Conservation (phyloP, 2,888 invertebrate genomes). For the Harpalus rufipes region DNA sequence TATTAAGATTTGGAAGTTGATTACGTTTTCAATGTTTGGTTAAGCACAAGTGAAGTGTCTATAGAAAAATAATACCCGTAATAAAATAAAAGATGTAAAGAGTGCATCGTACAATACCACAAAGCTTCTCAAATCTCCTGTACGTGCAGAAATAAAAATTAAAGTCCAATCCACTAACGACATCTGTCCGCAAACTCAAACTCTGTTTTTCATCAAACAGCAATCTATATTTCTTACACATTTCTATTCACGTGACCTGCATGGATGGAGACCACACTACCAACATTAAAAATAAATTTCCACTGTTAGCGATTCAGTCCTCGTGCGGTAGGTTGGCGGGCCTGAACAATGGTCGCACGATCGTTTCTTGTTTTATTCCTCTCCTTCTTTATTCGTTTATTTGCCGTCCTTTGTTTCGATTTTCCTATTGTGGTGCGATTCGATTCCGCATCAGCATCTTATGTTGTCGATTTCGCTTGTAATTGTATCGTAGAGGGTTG, state of each 20-base stretch:
- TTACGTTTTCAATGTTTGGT: neutral
- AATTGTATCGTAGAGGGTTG: slow-evolving; percentile 33
- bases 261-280: neutral
- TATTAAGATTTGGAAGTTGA: neutral
- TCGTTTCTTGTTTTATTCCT: slow-evolving; percentile 52
- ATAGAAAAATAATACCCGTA: slow-evolving; percentile 11
- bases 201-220: slow-evolving; percentile 51
- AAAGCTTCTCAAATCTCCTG: slow-evolving; percentile 25
- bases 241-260: slow-evolving; percentile 52
- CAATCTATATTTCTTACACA: slow-evolving; percentile 57
- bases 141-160: slow-evolving; percentile 56
- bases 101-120: slow-evolving; percentile 4
- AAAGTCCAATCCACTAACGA: slow-evolving; percentile 49
- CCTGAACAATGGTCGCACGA: slow-evolving; percentile 54
- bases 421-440: slow-evolving; percentile 50
- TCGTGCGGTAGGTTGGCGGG: slow-evolving; percentile 44
- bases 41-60: neutral
- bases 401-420: slow-evolving; percentile 49
- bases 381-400: slow-evolving; percentile 36
- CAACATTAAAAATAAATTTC: slow-evolving; percentile 60
- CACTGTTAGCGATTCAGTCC: slow-evolving; percentile 49
- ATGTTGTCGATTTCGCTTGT: slow-evolving; percentile 47
- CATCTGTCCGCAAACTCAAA: slow-evolving; percentile 47
- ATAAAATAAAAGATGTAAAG: slow-evolving; percentile 18
- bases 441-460: slow-evolving; percentile 37